These are phyloP conservation scores for Nothoprocta perdicaria DNA, from an alignment of 2,113 vertebrate species.

Conservation along the genomic window DNA sequence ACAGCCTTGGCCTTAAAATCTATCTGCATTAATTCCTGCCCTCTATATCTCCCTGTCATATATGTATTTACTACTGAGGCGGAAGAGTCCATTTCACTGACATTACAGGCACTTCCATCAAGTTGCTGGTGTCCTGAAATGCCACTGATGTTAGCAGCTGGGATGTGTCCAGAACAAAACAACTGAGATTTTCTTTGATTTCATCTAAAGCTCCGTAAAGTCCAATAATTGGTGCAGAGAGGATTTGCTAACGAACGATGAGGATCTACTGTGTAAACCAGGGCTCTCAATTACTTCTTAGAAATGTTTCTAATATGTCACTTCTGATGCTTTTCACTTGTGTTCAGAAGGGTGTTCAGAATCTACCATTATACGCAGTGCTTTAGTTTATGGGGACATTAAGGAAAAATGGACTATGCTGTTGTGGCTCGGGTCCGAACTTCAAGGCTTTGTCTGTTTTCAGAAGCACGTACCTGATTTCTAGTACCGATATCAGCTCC, in stretches of 20 bases:
- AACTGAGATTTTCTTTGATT: neutral
- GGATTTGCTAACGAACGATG: neutral
- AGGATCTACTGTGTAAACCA: neutral
- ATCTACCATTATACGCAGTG: rapidly evolving
- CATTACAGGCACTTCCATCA: neutral
- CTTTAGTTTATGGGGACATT: neutral
- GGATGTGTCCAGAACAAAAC: neutral
- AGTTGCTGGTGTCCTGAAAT: neutral
- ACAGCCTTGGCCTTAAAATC: neutral
- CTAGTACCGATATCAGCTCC: neutral
- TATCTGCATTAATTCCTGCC: neutral
- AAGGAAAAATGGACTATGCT: neutral
- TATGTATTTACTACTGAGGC: neutral
- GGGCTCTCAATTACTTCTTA: neutral
- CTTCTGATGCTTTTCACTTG: neutral
- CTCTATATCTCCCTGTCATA: neutral
- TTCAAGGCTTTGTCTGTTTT: neutral
- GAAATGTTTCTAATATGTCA: neutral
- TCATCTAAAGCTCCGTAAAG: neutral
- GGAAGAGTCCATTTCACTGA: neutral
- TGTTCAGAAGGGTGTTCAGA: neutral
- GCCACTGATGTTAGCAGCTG: neutral
- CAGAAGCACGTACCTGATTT: neutral
- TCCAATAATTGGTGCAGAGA: neutral
- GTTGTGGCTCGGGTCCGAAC: neutral